Conservation (phyloP, 2,888 invertebrate genomes). For the Limnephilus lunatus region DNA sequence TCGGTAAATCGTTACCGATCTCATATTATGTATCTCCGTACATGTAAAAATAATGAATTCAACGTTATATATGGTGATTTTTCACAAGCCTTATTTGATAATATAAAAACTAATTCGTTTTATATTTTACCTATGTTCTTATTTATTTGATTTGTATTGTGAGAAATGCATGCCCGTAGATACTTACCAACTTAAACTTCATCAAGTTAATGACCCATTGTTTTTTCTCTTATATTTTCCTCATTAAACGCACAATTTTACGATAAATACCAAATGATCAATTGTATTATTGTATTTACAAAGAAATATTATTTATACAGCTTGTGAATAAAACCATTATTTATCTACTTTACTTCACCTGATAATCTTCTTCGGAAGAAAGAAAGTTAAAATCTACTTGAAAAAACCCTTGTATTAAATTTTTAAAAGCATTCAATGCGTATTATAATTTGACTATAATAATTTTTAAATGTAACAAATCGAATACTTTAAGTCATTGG, state of each 20-base stretch:
- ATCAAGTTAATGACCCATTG: neutral
- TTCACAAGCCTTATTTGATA: neutral
- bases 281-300: neutral
- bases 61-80: neutral
- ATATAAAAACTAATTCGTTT: too few species aligned
- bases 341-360: neutral
- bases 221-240: neutral
- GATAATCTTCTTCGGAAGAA: too few species aligned
- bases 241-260: neutral
- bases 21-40: accelerated
- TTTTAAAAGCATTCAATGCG: too few species aligned
- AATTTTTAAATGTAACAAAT: neutral
- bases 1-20: too few species aligned
- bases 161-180: neutral
- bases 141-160: neutral
- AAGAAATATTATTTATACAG: neutral
- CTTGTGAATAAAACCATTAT: neutral
- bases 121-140: too few species aligned
- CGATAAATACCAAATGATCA: neutral
- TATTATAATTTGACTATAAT: too few species aligned
- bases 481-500: too few species aligned
- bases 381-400: too few species aligned
- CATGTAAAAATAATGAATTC: neutral
- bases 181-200: too few species aligned
- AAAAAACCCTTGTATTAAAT: too few species aligned